These are phyloP conservation scores for Forbesichthys papilliferus DNA, from an alignment of 2,113 vertebrate species.

Conservation along the genomic window DNA sequence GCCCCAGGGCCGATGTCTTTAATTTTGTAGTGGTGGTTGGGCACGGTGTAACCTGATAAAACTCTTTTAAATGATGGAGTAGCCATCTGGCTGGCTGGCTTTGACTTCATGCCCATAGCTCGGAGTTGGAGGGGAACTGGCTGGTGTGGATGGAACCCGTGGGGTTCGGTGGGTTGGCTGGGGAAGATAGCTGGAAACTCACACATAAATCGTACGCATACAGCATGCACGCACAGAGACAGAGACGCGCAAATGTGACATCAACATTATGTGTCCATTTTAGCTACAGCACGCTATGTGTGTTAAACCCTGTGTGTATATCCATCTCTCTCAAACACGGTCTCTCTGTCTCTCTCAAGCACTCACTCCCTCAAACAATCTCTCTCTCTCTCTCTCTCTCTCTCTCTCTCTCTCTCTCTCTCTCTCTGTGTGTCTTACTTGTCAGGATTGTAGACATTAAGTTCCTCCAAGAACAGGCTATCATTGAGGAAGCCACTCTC, in stretches of 20 bases:
- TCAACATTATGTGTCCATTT: constrained; percentile 20
- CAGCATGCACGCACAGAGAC: constrained; percentile 14
- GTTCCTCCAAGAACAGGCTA: constrained; percentile 97
- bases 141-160: constrained; percentile 52
- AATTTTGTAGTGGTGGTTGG: constrained; percentile 73
- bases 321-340: too few relatives aligned
- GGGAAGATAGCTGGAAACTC: constrained; percentile 51
- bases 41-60: constrained; percentile 77
- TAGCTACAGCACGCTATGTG: constrained; percentile 50
- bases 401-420: constrained; percentile 1
- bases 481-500: constrained; percentile 91
- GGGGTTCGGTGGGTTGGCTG: constrained; percentile 8
- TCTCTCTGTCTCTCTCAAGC: too few relatives aligned
- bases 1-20: constrained; percentile 70
- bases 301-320: constrained; percentile 23
- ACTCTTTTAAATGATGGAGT: constrained; percentile 76
- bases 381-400: not conserved
- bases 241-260: constrained; percentile 19
- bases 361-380: not conserved
- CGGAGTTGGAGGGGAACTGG: constrained; percentile 50
- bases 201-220: constrained; percentile 21
- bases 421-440: constrained; percentile 75
- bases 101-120: constrained; percentile 15
- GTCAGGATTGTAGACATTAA: constrained; percentile 94
- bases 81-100: constrained; percentile 66